Evolutionary conservation across 2,797 vertebrate genomes (phyloP), one percentile per base, ranked within the genome.

Genomic region (Carduelis carduelis): DNA sequence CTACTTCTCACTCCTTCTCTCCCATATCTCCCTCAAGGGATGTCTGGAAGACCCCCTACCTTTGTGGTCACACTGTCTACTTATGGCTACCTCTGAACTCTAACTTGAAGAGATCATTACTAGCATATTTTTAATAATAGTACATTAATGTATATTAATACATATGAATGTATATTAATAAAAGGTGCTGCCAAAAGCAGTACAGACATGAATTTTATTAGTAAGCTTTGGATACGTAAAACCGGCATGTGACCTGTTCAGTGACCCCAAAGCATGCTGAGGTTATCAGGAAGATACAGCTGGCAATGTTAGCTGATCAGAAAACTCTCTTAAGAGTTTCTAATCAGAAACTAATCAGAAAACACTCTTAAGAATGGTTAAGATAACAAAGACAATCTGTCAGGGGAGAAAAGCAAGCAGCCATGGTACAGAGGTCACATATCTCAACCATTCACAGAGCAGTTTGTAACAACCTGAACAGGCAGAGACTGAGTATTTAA

Each of bases 241-340:
- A 82, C 27, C 11, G 47, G 4, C 20, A 18, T 20, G 17, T 32
- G n/a, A 74, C 16, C 37, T 78, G 13, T 61, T 81, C 11, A 26
- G 30, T 82, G 59, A 37, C 27, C 16, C 26, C 41, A 20, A 32
- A 56, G n/a, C 41, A 60, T 11, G 26, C 22, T 79, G 78, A 72
- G 14, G 23, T 92, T 94, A 83, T 83, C 83, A 90, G 77, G 65
- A 92, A 94, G 35, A 63, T 23, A 35, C 83, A 96, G 77, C 44
- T 80, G 44, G 8, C 1, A 2, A 70, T 37, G 46, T 52, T 80
- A 77, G 43, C 43, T 43, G 43, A 43, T 43, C 43, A 43, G 43
- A 43, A 43, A 43, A 43, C 43, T 43, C 43, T 43, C 43, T 43
- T 43, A 43, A 43, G 43, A 43, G 43, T 43, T 43, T 43, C 43